Percentiles rank a stretch among this genome's conserved stretches.
Conservation (phyloP, 2,113 vertebrate genomes). For the Planiliza haematocheilus region DNA sequence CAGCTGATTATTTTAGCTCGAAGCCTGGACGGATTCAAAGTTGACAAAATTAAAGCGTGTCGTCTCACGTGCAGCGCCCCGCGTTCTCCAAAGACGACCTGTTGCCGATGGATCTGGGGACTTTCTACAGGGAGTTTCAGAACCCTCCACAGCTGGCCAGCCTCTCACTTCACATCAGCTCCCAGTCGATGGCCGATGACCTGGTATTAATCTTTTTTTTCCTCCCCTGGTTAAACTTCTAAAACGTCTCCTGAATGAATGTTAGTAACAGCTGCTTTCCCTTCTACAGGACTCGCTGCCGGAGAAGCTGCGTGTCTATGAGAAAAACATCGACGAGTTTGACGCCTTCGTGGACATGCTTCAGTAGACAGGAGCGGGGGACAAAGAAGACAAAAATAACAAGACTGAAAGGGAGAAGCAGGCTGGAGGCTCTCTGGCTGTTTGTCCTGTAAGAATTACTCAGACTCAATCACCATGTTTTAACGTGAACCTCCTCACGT, state of each 20-base stretch:
- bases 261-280: background rate
- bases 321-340: constrained; percentile 98
- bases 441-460: constrained; percentile 37
- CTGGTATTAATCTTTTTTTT: constrained; percentile 82
- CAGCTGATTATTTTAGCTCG: no score
- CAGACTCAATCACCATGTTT: constrained; percentile 43
- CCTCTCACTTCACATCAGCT: constrained; percentile 94
- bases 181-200: constrained; percentile 98
- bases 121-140: constrained; percentile 98
- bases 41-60: background rate
- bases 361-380: constrained; percentile 82
- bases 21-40: no score
- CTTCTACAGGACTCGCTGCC: constrained; percentile 92
- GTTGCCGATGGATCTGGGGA: constrained; percentile 97
- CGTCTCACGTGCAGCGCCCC: constrained; percentile 85
- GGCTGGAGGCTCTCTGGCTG: constrained; percentile 8
- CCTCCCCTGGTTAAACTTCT: accelerated
- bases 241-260: background rate
- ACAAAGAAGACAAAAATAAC: background rate
- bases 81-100: constrained; percentile 99
- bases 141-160: constrained; percentile 98
- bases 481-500: constrained; percentile 30
- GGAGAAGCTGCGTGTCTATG: constrained; percentile 95
- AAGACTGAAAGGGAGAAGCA: constrained; percentile 20
- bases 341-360: constrained; percentile 99